These are phyloP conservation scores for Dynastes hyllus DNA, from an alignment of 2,888 invertebrate genomes.

Conservation along the genomic window DNA sequence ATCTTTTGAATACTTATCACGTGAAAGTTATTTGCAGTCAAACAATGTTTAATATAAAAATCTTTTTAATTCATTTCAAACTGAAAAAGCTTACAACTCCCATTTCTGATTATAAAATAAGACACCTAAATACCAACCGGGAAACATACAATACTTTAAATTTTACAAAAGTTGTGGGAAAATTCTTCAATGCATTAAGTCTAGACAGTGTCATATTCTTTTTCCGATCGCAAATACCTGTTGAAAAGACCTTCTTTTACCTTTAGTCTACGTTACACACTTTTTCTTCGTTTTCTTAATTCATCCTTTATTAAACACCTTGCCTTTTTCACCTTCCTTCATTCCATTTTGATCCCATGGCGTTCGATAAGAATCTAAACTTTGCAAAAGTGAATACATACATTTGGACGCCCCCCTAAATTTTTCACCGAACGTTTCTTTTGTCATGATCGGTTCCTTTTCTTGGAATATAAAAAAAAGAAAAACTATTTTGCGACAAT, in stretches of 20 bases:
- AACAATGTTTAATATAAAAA: too few species aligned
- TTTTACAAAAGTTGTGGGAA: too few species aligned
- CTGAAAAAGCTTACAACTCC: too few species aligned
- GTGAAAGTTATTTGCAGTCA: too few species aligned
- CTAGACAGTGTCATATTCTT: not conserved
- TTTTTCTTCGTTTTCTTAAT: not conserved
- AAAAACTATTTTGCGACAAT: slow-evolving; percentile 26
- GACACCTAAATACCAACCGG: too few species aligned
- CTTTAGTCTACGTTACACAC: not conserved
- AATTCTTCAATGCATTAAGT: too few species aligned
- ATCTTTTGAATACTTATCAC: too few species aligned
- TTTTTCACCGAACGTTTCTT: slow-evolving; percentile 5
- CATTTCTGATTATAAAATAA: too few species aligned
- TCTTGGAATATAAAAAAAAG: slow-evolving; percentile 4
- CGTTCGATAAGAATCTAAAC: slow-evolving; percentile 4
- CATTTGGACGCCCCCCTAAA: not conserved
- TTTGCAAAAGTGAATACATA: not conserved
- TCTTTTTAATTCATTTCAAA: too few species aligned
- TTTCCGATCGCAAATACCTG: slow-evolving; percentile 15
- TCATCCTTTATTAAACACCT: slow-evolving; percentile 6
- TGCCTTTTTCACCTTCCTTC: not conserved
- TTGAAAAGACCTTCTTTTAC: not conserved
- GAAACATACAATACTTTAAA: too few species aligned
- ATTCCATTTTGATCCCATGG: not conserved
- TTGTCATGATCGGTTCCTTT: slow-evolving; percentile 35